Evolutionary conservation across 2,888 invertebrate genomes (phyloP).

Genomic region (Cheilosia vernalis): DNA sequence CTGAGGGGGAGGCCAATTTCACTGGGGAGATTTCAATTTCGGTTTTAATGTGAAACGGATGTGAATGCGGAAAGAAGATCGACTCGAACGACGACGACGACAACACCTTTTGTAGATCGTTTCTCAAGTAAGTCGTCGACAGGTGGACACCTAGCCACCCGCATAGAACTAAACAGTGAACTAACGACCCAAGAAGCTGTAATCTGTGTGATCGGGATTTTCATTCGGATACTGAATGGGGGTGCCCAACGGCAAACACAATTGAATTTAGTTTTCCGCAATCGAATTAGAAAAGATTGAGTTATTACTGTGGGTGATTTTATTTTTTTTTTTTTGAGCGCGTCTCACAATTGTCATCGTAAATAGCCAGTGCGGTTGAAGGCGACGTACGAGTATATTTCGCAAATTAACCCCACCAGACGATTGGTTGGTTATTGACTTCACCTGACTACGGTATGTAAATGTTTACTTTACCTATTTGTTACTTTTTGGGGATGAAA

Average conservation of each 20-base stretch:
- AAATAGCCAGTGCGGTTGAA: background rate
- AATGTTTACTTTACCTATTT: background rate
- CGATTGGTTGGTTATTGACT: background rate
- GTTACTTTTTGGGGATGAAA: conserved; percentile 1
- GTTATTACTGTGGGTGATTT: conserved; percentile 20
- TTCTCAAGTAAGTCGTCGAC: background rate
- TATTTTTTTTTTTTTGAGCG: background rate
- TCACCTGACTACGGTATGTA: conserved; percentile 33
- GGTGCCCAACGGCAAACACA: conserved; percentile 36
- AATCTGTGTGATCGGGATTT: conserved; percentile 35
- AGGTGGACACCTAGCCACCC: conserved; percentile 5
- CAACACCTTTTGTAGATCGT: conserved; percentile 26
- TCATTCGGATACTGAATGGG: conserved; percentile 26
- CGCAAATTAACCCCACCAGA: conserved; percentile 7
- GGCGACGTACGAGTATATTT: background rate
- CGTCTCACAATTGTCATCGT: background rate
- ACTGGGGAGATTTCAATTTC: conserved; percentile 41
- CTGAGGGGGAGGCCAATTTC: conserved; percentile 59
- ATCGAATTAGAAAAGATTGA: conserved; percentile 70
- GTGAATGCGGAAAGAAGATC: conserved; percentile 64
- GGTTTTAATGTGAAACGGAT: conserved; percentile 71
- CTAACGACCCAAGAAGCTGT: conserved; percentile 5
- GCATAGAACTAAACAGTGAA: conserved; percentile 2
- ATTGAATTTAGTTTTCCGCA: conserved; percentile 68
- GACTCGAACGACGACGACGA: conserved; percentile 30